These are phyloP conservation scores for Odontesthes bonariensis DNA, from an alignment of 2,113 vertebrate genomes.

Conservation along the genomic window DNA sequence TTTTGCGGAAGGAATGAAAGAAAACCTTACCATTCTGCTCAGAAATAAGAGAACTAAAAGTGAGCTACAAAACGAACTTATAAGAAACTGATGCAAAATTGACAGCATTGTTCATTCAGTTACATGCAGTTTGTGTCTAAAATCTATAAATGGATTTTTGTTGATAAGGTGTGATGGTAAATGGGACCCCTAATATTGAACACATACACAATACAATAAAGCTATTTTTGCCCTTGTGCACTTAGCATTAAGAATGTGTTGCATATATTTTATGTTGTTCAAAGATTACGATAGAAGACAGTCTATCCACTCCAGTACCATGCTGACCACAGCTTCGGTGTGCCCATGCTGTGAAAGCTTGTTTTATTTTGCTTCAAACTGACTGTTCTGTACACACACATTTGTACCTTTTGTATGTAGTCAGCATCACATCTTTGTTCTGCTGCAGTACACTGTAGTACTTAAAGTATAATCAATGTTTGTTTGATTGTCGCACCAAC, in stretches of 20 bases:
- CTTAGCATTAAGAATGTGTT: constrained; percentile 41
- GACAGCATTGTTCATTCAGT: constrained; percentile 44
- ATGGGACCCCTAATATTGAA: constrained; percentile 27
- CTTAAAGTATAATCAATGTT: constrained; percentile 18
- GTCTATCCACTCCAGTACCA: constrained; percentile 26
- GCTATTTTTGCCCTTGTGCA: constrained; percentile 24
- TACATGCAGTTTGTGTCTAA: constrained; percentile 17
- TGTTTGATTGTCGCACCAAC: constrained; percentile 47
- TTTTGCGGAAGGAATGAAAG: constrained; percentile 31
- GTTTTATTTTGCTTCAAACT: constrained; percentile 34
- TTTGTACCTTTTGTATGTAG: background rate
- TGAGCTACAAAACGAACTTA: background rate
- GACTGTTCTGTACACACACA: constrained; percentile 2
- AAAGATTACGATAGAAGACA: constrained; percentile 27
- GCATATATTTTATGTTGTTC: constrained; percentile 31
- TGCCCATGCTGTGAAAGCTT: constrained; percentile 9
- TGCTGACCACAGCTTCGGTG: constrained; percentile 28
- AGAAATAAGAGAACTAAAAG: constrained; percentile 47
- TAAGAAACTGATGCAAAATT: constrained; percentile 1
- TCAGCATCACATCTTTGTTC: constrained; percentile 34
- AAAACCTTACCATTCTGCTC: constrained; percentile 11
- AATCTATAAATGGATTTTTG: constrained; percentile 12
- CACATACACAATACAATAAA: constrained; percentile 36
- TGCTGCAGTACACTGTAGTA: background rate
- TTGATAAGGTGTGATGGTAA: constrained; percentile 31